Conservation (phyloP, 1,140 invertebrate genomes). For the Euwallacea fornicatus region DNA sequence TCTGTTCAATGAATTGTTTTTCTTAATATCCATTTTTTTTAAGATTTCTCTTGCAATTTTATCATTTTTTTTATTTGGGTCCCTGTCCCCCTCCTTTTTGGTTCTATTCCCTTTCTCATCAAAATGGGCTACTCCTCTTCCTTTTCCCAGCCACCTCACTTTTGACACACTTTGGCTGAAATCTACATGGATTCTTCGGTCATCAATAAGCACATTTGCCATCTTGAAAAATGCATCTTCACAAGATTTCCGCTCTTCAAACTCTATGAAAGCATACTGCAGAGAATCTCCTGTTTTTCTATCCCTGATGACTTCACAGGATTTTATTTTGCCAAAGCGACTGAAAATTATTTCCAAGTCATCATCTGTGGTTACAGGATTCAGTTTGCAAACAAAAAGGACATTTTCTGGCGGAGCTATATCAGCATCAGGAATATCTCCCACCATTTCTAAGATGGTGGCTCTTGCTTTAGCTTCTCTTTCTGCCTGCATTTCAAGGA, state of each 20-base stretch:
- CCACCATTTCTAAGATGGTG: conserved; percentile 98
- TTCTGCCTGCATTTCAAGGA: conserved; percentile 85
- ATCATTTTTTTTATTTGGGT: conserved; percentile 42
- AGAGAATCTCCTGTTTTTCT: conserved; percentile 90
- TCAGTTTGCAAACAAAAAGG: conserved; percentile 99
- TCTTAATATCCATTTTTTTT: too few relatives aligned
- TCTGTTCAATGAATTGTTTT: too few relatives aligned
- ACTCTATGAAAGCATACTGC: conserved; percentile 99
- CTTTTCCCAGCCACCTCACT: conserved; percentile 85
- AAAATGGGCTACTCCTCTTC: conserved; percentile 65
- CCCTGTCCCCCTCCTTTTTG: conserved; percentile 22
- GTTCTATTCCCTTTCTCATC: conserved; percentile 43
- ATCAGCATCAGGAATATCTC: conserved; percentile 95
- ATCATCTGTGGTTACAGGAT: conserved; percentile 97
- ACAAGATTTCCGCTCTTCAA: conserved; percentile 91
- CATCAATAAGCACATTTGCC: conserved; percentile 99
- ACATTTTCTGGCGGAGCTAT: conserved; percentile 99
- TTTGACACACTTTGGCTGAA: conserved; percentile 98
- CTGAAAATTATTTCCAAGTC: conserved; percentile 98
- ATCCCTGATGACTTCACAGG: conserved; percentile 97
- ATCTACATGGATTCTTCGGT: conserved; percentile 95
- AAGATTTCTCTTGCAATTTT: neutral
- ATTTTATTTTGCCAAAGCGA: conserved; percentile 90
- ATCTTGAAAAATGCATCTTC: conserved; percentile 99
- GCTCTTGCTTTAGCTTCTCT: conserved; percentile 95